Evolutionary conservation across 2,113 vertebrate species (phyloP).

Genomic region (Bostrychus sinensis): DNA sequence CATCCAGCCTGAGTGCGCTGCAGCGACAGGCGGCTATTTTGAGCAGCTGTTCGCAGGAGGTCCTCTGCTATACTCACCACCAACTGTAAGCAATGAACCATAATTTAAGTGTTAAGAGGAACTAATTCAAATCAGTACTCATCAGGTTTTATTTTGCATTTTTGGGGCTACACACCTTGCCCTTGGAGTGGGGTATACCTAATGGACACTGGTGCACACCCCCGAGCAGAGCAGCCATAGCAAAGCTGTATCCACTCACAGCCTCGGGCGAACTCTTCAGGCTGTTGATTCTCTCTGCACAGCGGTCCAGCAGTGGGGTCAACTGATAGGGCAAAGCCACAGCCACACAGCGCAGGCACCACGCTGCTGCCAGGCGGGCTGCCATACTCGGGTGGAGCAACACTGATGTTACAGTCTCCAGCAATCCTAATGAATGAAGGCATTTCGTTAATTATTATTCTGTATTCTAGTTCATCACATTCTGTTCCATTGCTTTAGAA

Average conservation of each 20-base stretch:
- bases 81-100: conserved; percentile 80
- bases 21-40: conserved; percentile 95
- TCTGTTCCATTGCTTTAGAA: too few species aligned
- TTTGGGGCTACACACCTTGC: conserved; percentile 84
- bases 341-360: conserved; percentile 95
- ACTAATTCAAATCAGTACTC: not conserved
- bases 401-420: conserved; percentile 96
- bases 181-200: conserved; percentile 96
- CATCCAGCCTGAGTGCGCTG: conserved; percentile 97
- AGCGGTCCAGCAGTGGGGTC: conserved; percentile 93
- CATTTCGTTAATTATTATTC: too few species aligned
- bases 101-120: not conserved
- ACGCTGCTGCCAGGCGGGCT: conserved; percentile 92
- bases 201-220: conserved; percentile 96
- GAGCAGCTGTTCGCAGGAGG: conserved; percentile 92
- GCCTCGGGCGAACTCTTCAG: conserved; percentile 97
- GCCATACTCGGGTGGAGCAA: conserved; percentile 98
- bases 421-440: conserved; percentile 78
- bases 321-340: conserved; percentile 95
- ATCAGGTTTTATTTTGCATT: not conserved
- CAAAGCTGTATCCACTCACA: conserved; percentile 98
- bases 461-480: too few species aligned
- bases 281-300: conserved; percentile 94
- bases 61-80: conserved; percentile 98
- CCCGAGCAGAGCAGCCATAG: conserved; percentile 95